phyloP scores from a whole-genome alignment of 2,888 invertebrate genomes.

The Yponomeuta cagnagella region DNA sequence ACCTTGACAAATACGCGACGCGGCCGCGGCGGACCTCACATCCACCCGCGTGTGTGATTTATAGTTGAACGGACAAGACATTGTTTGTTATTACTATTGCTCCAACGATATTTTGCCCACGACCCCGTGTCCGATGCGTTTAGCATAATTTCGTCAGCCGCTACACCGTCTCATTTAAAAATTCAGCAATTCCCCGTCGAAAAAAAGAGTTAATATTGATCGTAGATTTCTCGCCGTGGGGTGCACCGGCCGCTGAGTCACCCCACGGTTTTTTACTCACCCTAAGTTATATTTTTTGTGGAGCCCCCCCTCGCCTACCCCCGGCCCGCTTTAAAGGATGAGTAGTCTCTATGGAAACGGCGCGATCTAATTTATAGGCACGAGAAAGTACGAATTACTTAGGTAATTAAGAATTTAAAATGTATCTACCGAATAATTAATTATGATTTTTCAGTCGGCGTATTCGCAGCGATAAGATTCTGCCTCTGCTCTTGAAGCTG shows the following conservation, averaged over 20 bases:
- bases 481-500: neutral
- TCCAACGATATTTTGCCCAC: neutral
- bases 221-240: constrained; percentile 75
- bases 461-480: constrained; percentile 21
- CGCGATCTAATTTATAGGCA: constrained; percentile 76
- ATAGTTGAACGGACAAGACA: constrained; percentile 29
- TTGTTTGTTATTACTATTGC: constrained; percentile 11
- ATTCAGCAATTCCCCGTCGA: constrained; percentile 66
- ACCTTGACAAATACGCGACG: constrained; percentile 58
- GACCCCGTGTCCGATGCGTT: constrained; percentile 32
- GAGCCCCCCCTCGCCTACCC: constrained; percentile 57
- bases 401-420: constrained; percentile 71
- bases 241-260: constrained; percentile 77
- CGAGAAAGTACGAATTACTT: constrained; percentile 75
- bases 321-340: constrained; percentile 74
- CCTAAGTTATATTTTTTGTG: constrained; percentile 77
- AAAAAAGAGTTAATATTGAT: constrained; percentile 77
- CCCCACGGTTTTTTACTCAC: constrained; percentile 77
- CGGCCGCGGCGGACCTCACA: constrained; percentile 24
- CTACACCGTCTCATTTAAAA: constrained; percentile 46
- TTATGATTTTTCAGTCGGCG: constrained; percentile 43
- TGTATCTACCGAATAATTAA: constrained; percentile 71
- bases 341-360: constrained; percentile 77
- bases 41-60: constrained; percentile 36
- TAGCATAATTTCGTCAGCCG: constrained; percentile 29